A percentile compares a stretch with the other conserved stretches of the same genome.
These are phyloP conservation scores for Conistra vaccinii DNA, from an alignment of 2,888 invertebrate species.

Conservation along the genomic window DNA sequence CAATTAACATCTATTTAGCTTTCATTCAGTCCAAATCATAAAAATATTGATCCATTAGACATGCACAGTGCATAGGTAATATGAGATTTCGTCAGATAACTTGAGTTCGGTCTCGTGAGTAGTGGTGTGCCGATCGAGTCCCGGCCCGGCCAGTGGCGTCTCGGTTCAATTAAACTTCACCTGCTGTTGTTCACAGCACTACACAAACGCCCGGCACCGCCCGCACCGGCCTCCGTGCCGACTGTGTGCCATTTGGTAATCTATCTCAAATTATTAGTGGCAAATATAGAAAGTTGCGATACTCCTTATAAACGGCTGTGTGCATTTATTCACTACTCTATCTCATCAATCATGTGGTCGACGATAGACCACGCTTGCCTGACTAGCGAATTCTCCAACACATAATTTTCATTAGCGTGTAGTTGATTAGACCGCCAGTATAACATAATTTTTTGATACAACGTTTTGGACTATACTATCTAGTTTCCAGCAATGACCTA, in stretches of 20 bases:
- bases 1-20: neutral
- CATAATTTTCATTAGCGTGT: neutral
- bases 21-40: neutral
- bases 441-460: neutral
- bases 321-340: neutral
- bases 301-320: neutral
- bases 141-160: constrained; percentile 64
- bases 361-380: neutral
- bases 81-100: neutral
- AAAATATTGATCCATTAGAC: neutral
- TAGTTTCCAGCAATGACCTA: neutral
- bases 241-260: neutral
- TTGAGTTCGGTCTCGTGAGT: constrained; percentile 62
- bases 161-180: constrained; percentile 93
- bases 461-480: neutral
- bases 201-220: constrained; percentile 1
- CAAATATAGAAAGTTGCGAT: neutral
- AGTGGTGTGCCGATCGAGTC: constrained; percentile 68
- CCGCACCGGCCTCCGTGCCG: neutral
- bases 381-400: neutral
- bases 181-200: constrained; percentile 78
- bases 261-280: neutral
- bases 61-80: neutral
- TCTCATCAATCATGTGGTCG: neutral
- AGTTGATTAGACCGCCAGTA: neutral